Evolutionary conservation across 2,113 vertebrate genomes (phyloP).

Genomic region (Mus spicilegus): DNA sequence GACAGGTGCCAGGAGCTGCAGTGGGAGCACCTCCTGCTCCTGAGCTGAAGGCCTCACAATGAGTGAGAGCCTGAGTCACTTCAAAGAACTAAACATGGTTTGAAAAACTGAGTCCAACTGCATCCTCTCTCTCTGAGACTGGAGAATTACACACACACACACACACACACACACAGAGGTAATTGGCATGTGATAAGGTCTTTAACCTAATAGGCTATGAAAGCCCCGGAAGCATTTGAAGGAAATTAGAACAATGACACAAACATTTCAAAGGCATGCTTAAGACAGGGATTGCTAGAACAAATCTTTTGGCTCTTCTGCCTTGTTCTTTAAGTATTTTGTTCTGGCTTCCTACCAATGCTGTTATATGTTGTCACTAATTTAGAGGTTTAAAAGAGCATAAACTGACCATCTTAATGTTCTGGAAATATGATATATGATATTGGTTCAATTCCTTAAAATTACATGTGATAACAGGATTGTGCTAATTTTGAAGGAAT

Average conservation of each 20-base stretch:
- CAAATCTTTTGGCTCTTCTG: no score
- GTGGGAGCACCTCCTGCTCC: not conserved
- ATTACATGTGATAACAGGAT: not conserved
- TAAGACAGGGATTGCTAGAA: not conserved
- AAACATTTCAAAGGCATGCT: not conserved
- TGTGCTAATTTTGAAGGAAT: not conserved
- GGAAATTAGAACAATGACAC: not conserved
- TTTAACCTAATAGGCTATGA: not conserved
- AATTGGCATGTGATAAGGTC: not conserved
- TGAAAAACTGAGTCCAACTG: not conserved
- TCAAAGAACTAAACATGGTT: not conserved
- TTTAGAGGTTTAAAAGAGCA: not conserved
- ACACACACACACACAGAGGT: not conserved
- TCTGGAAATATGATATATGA: not conserved
- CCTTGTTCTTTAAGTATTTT: not conserved
- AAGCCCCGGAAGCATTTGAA: not conserved
- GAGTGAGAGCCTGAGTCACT: accelerated
- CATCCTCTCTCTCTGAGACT: not conserved
- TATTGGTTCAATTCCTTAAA: not conserved
- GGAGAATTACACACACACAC: not conserved
- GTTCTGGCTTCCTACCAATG: not conserved
- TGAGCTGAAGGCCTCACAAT: not conserved
- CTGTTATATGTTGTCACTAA: not conserved
- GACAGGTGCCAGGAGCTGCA: not conserved
- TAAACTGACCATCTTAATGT: not conserved